These are phyloP conservation scores for Cynopterus brachyotis DNA, from an alignment of 2,113 vertebrate genomes.

Conservation along the genomic window DNA sequence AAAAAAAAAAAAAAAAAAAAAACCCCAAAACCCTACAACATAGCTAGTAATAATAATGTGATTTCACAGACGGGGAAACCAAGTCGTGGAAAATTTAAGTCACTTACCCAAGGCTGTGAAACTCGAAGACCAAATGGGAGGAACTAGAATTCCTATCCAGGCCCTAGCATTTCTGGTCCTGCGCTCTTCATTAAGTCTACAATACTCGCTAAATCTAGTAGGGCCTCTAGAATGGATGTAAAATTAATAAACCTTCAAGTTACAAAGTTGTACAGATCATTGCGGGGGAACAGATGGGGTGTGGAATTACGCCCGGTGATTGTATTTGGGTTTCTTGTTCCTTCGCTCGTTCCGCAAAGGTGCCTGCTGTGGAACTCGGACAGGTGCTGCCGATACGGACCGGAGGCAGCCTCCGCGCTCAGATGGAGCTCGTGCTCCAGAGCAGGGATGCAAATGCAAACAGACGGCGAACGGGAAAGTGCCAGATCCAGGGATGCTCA, in stretches of 20 bases:
- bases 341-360: slow-evolving; percentile 20
- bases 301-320: background rate
- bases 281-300: background rate
- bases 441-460: background rate
- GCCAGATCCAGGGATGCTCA: background rate
- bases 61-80: background rate
- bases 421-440: background rate
- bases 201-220: background rate
- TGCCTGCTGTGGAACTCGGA: background rate
- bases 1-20: too few species aligned
- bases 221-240: background rate
- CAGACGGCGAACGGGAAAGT: background rate
- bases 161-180: background rate
- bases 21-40: background rate
- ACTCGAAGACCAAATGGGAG: background rate
- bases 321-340: background rate
- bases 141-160: background rate
- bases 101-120: background rate
- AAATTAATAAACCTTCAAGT: background rate
- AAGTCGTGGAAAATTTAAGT: background rate
- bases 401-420: background rate
- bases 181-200: background rate
- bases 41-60: background rate
- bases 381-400: background rate
- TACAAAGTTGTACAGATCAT: background rate